These are phyloP conservation scores for Drosophila macrospina DNA, from an alignment of 2,888 invertebrate species.

Conservation along the genomic window DNA sequence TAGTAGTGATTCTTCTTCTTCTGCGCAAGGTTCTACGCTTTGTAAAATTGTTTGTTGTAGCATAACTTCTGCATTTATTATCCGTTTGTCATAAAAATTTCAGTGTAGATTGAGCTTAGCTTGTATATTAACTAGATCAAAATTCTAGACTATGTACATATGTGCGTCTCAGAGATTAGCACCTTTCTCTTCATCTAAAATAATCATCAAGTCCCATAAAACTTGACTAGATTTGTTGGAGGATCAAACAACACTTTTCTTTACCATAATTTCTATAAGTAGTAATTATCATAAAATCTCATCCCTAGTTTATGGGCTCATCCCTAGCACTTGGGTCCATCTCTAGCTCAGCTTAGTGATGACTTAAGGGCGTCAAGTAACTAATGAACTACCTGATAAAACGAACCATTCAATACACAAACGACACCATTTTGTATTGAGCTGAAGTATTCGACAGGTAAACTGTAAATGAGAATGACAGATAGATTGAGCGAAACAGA, in stretches of 20 bases:
- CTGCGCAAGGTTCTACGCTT: too few species aligned
- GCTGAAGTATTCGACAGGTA: neutral
- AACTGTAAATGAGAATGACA: constrained; percentile 7
- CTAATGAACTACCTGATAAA: neutral
- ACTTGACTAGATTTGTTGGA: too few species aligned
- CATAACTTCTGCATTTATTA: neutral
- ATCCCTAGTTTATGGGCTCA: neutral
- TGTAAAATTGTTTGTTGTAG: neutral
- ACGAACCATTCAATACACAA: constrained; percentile 3
- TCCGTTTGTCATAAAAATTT: neutral
- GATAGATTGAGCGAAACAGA: neutral
- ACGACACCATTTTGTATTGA: neutral
- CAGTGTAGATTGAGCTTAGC: neutral
- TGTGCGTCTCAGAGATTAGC: too few species aligned
- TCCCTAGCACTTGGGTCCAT: neutral
- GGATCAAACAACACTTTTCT: too few species aligned
- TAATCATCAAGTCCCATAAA: too few species aligned
- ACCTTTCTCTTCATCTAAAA: too few species aligned
- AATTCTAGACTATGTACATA: too few species aligned
- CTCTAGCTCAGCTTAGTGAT: neutral
- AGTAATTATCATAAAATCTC: neutral
- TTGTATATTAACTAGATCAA: too few species aligned
- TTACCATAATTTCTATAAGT: too few species aligned
- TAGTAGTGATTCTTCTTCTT: too few species aligned
- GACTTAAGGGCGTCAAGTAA: constrained; percentile 2